These are phyloP conservation scores for Graptemys geographica DNA, from an alignment of 2,797 vertebrate species.

Conservation along the genomic window DNA sequence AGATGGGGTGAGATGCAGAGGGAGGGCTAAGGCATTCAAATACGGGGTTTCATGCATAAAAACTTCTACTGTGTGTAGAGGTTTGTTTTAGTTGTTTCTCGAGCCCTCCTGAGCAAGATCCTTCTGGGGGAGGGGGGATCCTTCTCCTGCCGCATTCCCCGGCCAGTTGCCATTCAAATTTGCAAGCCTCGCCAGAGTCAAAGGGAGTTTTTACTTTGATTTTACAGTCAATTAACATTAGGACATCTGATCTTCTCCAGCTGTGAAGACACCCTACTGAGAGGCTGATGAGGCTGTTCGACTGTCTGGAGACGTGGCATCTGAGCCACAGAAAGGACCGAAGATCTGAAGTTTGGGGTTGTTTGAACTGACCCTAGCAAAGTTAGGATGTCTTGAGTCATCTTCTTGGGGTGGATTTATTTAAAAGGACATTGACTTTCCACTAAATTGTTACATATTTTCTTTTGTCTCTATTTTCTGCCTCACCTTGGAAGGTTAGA, in stretches of 20 bases:
- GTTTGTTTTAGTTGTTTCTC: not conserved
- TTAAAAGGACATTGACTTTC: not conserved
- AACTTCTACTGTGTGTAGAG: not conserved
- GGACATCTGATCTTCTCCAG: not conserved
- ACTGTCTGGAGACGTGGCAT: not conserved
- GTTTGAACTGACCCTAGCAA: not conserved
- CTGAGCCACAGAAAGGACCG: not conserved
- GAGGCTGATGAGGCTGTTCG: not conserved
- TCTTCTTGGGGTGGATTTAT: not conserved
- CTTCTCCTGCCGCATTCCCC: not conserved
- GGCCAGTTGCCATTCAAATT: not conserved
- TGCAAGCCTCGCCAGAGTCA: not conserved
- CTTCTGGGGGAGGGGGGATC: not conserved
- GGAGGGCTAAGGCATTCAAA: not conserved
- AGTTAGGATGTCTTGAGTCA: accelerated
- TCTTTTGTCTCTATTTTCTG: not conserved
- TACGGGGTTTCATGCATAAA: not conserved
- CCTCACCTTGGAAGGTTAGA: not conserved
- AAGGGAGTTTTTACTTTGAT: conserved; percentile 50
- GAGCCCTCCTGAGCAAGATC: not conserved
- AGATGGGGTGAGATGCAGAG: not conserved
- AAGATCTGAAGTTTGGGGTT: not conserved
- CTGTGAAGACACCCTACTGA: not conserved
- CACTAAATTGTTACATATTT: not conserved
- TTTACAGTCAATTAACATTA: conserved; percentile 47